These are phyloP conservation scores for Psilopogon haemacephalus DNA, from an alignment of 2,113 vertebrate species.

Conservation along the genomic window DNA sequence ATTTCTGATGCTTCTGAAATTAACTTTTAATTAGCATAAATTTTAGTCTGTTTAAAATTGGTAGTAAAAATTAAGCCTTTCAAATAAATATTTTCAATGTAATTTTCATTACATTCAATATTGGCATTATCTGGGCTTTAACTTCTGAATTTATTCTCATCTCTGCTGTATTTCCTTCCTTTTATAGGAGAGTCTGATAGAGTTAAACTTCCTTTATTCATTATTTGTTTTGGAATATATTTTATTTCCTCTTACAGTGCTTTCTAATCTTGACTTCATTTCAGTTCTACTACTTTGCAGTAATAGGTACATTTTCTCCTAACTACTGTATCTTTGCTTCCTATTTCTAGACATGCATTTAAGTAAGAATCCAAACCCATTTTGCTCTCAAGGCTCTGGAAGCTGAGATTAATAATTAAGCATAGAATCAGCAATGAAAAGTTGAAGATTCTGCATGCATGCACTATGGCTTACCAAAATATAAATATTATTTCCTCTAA, in stretches of 20 bases:
- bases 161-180: background rate
- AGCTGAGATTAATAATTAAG: background rate
- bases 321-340: background rate
- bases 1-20: background rate
- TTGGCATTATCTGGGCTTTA: background rate
- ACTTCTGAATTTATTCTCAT: background rate
- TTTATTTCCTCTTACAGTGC: background rate
- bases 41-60: background rate
- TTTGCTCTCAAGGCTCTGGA: background rate
- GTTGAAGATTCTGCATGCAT: background rate
- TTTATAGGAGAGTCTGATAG: background rate
- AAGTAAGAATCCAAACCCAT: background rate
- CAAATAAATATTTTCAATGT: background rate
- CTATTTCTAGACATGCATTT: background rate
- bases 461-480: background rate
- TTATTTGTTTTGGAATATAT: background rate
- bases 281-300: background rate
- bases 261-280: background rate
- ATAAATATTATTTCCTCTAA: background rate
- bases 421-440: background rate
- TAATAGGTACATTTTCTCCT: background rate
- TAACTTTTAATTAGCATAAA: background rate
- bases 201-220: background rate
- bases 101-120: background rate
- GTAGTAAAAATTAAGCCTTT: background rate